Base-by-base conservation (phyloP, 2,113 vertebrate genomes). In the Periophthalmodon schlosseri region DNA sequence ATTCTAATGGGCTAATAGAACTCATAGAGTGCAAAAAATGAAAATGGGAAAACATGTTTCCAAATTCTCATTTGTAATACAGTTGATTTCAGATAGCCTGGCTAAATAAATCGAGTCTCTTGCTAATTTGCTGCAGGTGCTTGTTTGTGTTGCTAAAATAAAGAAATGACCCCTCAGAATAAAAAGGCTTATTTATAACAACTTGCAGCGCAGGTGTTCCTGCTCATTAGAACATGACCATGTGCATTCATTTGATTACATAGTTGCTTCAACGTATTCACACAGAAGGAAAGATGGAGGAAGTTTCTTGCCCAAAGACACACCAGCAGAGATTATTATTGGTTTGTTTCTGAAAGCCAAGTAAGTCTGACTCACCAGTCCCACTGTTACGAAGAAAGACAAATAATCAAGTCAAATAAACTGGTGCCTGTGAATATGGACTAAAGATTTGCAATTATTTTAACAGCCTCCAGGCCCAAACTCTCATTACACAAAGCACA, bases 391-490 rank as follows among this genome's bases (percentile, higher is more conserved):
- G 7, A 39, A n/a, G 33, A 65, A 36, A 39, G 18, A 65, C 24
- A 68, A 68, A 47, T 23, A 11, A 47, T 49, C n/a, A 18, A 68
- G n/a, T 47, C 12, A 68, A 68, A 47, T 44, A 49, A 68, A 68
- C n/a, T 18, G 23, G 39, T 6, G 60, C 50, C 60, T 18, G 14
- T 68, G 39, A 58, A 21, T 58, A 63, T 52, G 21, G 34, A 33
- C 21, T 60, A 44, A 70, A 71, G 24, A 79, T 36, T 2, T 75
- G 69, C 28, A 69, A 69, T 72, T 16, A 74, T 46, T 74, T 47
- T 21, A 75, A 65, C 28, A 57, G 57, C 68, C 54, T 21, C 72
- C 69, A 73, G 74, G 75, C 73, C 78, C 56, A 69, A 82, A 76
- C 61, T 69, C 58, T 68, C 57, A 76, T 79, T 73, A 73, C 72